Percentiles rank a stretch among this genome's conserved stretches.
Conservation (phyloP, 2,113 vertebrate species). For the Ifrita kowaldi region DNA sequence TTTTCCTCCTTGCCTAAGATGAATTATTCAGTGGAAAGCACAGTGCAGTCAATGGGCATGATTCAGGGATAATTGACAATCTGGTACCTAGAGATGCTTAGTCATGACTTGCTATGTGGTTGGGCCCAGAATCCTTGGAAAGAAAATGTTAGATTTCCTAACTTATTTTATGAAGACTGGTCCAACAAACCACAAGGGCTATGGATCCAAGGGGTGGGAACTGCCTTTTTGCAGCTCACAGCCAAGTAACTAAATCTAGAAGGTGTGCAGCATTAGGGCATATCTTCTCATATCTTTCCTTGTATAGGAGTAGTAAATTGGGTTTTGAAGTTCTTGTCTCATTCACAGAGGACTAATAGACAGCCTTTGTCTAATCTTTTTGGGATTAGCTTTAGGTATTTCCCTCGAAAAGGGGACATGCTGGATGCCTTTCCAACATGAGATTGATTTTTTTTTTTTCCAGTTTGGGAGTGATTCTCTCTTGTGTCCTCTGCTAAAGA, state of each 20-base stretch:
- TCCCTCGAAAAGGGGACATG: neutral
- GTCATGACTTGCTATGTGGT: constrained; percentile 14
- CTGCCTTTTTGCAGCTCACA: neutral
- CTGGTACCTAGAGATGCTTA: constrained; percentile 36
- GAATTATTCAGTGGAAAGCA: neutral
- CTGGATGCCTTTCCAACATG: neutral
- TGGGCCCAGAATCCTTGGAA: neutral
- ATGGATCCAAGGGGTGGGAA: neutral
- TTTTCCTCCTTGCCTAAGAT: neutral
- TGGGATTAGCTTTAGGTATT: neutral
- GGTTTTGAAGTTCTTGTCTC: neutral
- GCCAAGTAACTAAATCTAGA: neutral
- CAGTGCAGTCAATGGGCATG: neutral
- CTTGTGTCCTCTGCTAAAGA: neutral
- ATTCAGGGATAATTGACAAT: constrained; percentile 6
- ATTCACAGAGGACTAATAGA: neutral
- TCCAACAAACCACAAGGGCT: neutral
- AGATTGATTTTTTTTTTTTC: neutral
- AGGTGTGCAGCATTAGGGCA: neutral
- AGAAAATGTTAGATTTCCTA: neutral
- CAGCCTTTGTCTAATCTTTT: neutral
- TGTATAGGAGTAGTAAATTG: neutral
- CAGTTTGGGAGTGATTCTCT: neutral
- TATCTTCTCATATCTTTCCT: neutral
- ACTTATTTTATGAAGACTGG: neutral